Percentiles rank a stretch among this genome's conserved stretches.
Evolutionary conservation across 2,113 vertebrate genomes (phyloP).

Genomic region (Tautogolabrus adspersus): DNA sequence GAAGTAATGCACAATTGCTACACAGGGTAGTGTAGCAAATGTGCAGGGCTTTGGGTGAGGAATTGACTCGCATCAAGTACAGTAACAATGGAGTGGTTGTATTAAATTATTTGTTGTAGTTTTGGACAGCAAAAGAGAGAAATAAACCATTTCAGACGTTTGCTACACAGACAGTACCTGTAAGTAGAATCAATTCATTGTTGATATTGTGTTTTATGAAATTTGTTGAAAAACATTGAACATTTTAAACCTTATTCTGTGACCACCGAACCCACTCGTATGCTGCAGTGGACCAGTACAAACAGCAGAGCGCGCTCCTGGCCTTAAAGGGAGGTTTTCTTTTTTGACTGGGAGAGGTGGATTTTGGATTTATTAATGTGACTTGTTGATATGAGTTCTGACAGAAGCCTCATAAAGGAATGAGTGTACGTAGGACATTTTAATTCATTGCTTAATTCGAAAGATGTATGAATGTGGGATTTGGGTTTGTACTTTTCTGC

Average conservation of each 20-base stretch:
- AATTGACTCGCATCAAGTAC: background rate
- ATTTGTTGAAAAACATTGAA: background rate
- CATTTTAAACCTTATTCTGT: background rate
- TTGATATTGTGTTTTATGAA: slow-evolving; percentile 6
- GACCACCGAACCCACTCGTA: background rate
- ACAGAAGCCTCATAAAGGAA: slow-evolving; percentile 14
- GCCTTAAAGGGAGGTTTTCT: background rate
- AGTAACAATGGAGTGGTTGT: background rate
- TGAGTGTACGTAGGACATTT: background rate
- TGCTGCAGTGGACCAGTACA: background rate
- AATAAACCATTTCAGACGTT: background rate
- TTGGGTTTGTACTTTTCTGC: slow-evolving; percentile 19
- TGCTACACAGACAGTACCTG: background rate
- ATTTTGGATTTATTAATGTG: slow-evolving; percentile 24
- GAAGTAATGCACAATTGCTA: background rate
- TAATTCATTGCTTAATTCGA: background rate
- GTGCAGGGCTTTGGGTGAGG: background rate
- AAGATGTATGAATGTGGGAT: background rate
- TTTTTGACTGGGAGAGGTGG: background rate
- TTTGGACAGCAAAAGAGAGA: background rate
- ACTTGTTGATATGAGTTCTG: slow-evolving; percentile 36
- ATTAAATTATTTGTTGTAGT: background rate
- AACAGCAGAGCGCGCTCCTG: slow-evolving; percentile 20
- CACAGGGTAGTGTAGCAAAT: background rate
- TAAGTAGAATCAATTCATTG: background rate